Evolutionary conservation across 1,140 invertebrate genomes (phyloP).

Genomic region (Calliphora vicina): DNA sequence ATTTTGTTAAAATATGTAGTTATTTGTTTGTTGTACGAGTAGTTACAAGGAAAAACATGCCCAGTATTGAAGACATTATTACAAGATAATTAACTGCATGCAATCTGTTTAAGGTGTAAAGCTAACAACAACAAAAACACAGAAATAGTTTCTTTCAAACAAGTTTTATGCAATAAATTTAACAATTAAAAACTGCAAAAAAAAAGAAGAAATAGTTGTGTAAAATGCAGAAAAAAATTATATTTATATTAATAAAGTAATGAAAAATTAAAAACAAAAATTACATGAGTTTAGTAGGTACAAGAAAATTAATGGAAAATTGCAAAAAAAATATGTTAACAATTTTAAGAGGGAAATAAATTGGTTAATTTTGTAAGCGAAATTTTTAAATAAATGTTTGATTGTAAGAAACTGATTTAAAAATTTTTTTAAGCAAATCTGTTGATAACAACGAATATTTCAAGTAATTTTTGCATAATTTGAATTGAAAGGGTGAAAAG

Average conservation of each 20-base stretch:
- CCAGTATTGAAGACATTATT: background rate
- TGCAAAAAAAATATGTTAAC: background rate
- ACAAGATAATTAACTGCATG: constrained; percentile 25
- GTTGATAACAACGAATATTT: no score
- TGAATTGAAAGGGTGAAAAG: no score
- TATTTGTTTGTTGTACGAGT: background rate
- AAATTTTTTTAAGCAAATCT: no score
- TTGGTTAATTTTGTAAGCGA: no score
- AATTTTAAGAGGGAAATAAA: background rate
- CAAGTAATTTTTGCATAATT: no score
- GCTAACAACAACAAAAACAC: background rate
- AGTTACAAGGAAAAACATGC: background rate
- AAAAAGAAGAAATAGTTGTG: constrained; percentile 7
- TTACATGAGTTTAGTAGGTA: background rate
- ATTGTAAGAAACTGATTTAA: no score
- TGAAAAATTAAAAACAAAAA: background rate
- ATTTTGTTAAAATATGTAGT: background rate
- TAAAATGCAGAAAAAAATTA: background rate
- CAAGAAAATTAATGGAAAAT: background rate
- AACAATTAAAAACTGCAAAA: background rate
- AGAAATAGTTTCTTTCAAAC: constrained; percentile 12
- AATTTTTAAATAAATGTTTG: no score
- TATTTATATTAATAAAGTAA: background rate
- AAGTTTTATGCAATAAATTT: constrained; percentile 20
- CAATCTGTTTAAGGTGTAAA: background rate